Conservation (phyloP, 1,140 invertebrate genomes). For the Trachymyrmex cornetzi region DNA sequence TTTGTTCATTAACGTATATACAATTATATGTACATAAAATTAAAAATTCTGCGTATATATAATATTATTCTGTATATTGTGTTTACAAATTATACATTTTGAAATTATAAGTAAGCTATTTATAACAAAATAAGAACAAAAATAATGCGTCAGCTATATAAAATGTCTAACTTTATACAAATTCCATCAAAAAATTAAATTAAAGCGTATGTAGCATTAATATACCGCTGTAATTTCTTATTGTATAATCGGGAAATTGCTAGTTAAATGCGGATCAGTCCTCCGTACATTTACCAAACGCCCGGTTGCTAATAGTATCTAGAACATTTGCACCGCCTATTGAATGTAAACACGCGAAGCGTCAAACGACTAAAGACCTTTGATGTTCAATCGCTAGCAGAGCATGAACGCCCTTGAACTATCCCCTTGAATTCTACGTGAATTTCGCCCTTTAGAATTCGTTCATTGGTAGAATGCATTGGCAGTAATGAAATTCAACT, state of each 20-base stretch:
- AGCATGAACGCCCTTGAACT: conserved; percentile 74
- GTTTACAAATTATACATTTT: not conserved
- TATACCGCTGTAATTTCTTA: not conserved
- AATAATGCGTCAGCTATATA: too few relatives aligned
- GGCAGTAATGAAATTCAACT: conserved; percentile 56
- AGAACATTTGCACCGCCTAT: conserved; percentile 62
- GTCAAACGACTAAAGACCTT: conserved; percentile 81
- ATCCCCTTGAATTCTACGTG: conserved; percentile 64
- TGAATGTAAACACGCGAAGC: conserved; percentile 72
- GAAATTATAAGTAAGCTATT: not conserved
- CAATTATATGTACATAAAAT: too few relatives aligned
- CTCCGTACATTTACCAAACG: conserved; percentile 60
- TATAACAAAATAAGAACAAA: not conserved
- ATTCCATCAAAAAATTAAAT: not conserved
- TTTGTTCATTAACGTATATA: not conserved
- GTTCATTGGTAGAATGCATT: conserved; percentile 60
- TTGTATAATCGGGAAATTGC: conserved; percentile 6
- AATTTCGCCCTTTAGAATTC: conserved; percentile 74
- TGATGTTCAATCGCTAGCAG: conserved; percentile 78
- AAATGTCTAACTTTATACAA: conserved; percentile 13
- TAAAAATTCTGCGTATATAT: too few relatives aligned
- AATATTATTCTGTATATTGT: too few relatives aligned
- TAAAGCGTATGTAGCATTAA: not conserved
- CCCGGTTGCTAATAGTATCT: conserved; percentile 73
- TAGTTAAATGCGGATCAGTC: conserved; percentile 39